phyloP scores from a whole-genome alignment of 2,113 vertebrate species.

The Scatophagus argus region DNA sequence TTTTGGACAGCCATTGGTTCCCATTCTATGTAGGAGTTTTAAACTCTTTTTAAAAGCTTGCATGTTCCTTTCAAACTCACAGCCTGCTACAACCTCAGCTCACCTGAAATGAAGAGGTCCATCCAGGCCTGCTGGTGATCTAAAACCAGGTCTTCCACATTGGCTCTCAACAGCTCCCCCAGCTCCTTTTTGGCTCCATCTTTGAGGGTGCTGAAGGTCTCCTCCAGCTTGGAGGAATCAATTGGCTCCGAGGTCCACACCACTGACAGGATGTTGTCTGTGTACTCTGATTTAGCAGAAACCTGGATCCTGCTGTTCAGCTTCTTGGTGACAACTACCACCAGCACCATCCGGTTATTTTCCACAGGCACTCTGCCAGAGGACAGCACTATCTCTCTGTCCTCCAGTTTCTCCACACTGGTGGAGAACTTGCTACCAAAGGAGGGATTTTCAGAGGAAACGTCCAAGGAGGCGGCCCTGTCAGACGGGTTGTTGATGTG shows the following conservation, averaged over 20 bases:
- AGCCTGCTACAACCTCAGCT: conserved; percentile 24
- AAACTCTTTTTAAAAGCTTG: no score
- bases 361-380: conserved; percentile 86
- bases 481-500: conserved; percentile 91
- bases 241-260: conserved; percentile 88
- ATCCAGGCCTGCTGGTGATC: conserved; percentile 95
- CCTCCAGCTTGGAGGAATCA: conserved; percentile 86
- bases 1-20: no score
- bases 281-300: conserved; percentile 87
- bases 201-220: conserved; percentile 86
- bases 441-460: conserved; percentile 57
- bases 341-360: conserved; percentile 84
- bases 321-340: conserved; percentile 91
- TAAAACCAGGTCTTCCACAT: conserved; percentile 85
- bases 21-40: no score
- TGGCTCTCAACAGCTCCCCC: conserved; percentile 87
- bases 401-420: conserved; percentile 88
- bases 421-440: conserved; percentile 83
- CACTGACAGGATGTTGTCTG: conserved; percentile 89
- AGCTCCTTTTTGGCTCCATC: conserved; percentile 91
- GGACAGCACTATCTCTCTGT: conserved; percentile 89
- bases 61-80: no score
- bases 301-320: conserved; percentile 87
- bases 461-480: conserved; percentile 83
- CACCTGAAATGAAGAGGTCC: conserved; percentile 95